Percentiles rank a stretch among this genome's conserved stretches.
Evolutionary conservation across 53 echinoderm and acorn worm species (phyloP).

Genomic region (Echinometra lucunter): DNA sequence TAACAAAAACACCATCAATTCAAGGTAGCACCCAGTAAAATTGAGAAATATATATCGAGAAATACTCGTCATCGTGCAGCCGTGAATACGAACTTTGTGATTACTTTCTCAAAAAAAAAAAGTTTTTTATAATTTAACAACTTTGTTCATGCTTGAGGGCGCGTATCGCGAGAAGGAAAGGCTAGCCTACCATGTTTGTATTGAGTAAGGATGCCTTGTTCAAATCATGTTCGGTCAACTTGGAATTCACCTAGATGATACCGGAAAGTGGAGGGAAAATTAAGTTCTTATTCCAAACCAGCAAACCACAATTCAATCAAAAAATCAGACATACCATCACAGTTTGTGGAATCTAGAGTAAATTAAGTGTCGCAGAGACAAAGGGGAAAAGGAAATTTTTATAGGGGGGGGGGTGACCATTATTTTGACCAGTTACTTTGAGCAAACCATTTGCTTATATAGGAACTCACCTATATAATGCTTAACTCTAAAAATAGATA

Average conservation of each 20-base stretch:
- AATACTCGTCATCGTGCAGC: not conserved
- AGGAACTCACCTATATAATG: too few species aligned
- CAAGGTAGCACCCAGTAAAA: not conserved
- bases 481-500: too few species aligned
- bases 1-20: not conserved
- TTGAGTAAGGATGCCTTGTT: constrained; percentile 22
- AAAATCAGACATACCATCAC: constrained; percentile 18
- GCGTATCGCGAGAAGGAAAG: not conserved
- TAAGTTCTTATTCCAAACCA: not conserved
- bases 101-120: constrained; percentile 32
- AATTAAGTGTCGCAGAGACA: not conserved
- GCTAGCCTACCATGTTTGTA: not conserved
- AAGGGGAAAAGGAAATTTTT: not conserved
- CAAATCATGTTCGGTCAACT: constrained; percentile 55
- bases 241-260: constrained; percentile 40
- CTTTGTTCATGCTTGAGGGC: constrained; percentile 30
- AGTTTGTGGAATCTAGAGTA: constrained; percentile 52
- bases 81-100: constrained; percentile 8
- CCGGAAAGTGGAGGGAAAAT: not conserved
- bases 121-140: constrained; percentile 25
- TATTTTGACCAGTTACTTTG: not conserved
- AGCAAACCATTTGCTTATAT: not conserved
- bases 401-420: too few species aligned
- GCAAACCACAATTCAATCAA: constrained; percentile 55
- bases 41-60: not conserved